These are phyloP conservation scores for Microdon myrmicae DNA, from an alignment of 2,888 invertebrate genomes.

Conservation along the genomic window DNA sequence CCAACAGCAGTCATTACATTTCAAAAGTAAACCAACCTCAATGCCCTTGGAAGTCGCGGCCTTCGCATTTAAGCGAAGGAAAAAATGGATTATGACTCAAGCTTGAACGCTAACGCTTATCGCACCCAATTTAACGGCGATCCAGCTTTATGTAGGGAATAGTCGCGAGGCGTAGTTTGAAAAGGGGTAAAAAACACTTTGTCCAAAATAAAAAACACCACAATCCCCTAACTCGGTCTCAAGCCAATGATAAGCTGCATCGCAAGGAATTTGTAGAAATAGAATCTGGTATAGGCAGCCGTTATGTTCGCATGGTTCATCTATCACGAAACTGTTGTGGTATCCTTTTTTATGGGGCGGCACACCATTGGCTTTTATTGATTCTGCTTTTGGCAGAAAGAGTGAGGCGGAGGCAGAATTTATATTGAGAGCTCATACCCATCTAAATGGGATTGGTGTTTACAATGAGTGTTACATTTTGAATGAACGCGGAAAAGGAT, in stretches of 20 bases:
- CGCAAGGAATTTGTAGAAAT: constrained; percentile 1
- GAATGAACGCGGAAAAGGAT: constrained; percentile 11
- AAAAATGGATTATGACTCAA: constrained; percentile 28
- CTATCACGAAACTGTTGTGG: constrained; percentile 24
- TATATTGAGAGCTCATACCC: constrained; percentile 22
- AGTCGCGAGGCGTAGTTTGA: constrained; percentile 24
- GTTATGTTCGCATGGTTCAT: constrained; percentile 9
- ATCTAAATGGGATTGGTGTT: constrained; percentile 26
- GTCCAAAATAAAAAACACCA: constrained; percentile 15
- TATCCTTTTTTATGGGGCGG: constrained; percentile 37
- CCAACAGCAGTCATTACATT: too few species aligned
- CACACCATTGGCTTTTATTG: constrained; percentile 51
- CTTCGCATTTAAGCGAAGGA: constrained; percentile 36
- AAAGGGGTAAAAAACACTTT: constrained; percentile 16
- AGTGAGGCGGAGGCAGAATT: constrained; percentile 20
- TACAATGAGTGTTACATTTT: constrained; percentile 28
- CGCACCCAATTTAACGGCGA: constrained; percentile 42
- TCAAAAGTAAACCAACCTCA: too few species aligned
- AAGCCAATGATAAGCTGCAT: constrained; percentile 17
- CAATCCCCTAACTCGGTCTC: not conserved
- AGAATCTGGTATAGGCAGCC: not conserved
- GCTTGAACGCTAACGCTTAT: constrained; percentile 43
- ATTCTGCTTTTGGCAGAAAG: constrained; percentile 37
- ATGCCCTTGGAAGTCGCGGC: constrained; percentile 35
- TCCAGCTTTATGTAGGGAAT: constrained; percentile 37